Base-by-base conservation (phyloP, 2,888 invertebrate species). In the Taphrorychus bicolor region DNA sequence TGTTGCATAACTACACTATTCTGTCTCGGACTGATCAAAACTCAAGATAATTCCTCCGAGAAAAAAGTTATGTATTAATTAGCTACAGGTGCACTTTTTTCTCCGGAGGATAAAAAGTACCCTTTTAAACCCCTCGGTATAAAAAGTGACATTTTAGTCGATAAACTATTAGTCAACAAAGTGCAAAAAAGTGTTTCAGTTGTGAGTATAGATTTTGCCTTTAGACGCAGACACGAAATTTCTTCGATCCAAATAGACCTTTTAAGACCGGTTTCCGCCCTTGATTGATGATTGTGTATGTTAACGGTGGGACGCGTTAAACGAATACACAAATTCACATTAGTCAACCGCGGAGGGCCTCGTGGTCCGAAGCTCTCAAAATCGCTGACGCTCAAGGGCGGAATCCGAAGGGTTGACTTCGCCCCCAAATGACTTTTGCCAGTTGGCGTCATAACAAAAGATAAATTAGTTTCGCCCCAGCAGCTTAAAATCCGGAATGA, bases 401-500 rank as follows among this genome's bases (percentile, higher is more conserved):
- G 52, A 65, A 66, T 72, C 71, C 69, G 72, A 74, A 73, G 73
- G 74, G 73, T 73, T 73, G 74, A 69, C 42, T 66, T 54, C 59
- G 56, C 65, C 73, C 73, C 65, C 69, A 73, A 74, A 74, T 72
- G 76, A 76, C 76, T 77, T 76, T 72, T 76, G 76, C 76, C 77
- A 76, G 74, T 75, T 75, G 76, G 75, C 74, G 73, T 76, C 74
- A 76, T 75, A 77, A 79, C 78, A 78, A 78, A 78, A 76, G 78
- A 77, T 77, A 75, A 77, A 78, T 79, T 77, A 76, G 73, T 61
- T 51, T 51, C 58, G 61, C 40, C 61, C 52, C 52, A 73, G 64
- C 73, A 73, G 74, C 73, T 73, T 76, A 73, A 74, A 73, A 74
- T 73, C 72, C 64, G 66, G 67, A 72, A 72, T 72, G 42, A 57